These are phyloP conservation scores for Alectura lathami DNA, from an alignment of 2,113 vertebrate species.

Conservation along the genomic window DNA sequence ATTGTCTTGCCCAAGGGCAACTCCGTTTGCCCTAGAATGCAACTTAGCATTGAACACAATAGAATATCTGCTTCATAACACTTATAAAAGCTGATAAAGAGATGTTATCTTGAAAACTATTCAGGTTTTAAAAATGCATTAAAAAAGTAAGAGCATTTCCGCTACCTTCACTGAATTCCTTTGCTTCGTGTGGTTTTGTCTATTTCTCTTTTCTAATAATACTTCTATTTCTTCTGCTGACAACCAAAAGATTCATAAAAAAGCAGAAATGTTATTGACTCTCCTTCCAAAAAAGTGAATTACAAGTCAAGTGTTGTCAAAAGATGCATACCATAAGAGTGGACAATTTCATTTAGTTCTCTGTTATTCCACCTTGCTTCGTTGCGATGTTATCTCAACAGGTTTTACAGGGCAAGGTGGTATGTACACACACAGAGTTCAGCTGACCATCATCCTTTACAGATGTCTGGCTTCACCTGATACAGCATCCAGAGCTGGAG, in stretches of 20 bases:
- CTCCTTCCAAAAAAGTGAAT: background rate
- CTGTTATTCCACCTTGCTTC: background rate
- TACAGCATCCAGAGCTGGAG: background rate
- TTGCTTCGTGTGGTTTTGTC: background rate
- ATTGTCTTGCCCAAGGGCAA: conserved; percentile 60
- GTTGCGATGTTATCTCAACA: background rate
- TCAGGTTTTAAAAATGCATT: conserved; percentile 29
- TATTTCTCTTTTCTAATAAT: background rate
- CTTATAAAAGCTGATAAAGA: conserved; percentile 46
- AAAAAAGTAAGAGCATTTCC: background rate
- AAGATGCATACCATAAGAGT: background rate
- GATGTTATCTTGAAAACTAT: conserved; percentile 38
- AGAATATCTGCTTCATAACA: conserved; percentile 32
- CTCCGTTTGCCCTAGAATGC: conserved; percentile 43
- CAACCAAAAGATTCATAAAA: background rate
- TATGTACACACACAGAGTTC: background rate
- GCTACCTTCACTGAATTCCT: background rate
- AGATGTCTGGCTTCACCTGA: background rate
- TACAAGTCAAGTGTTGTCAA: background rate
- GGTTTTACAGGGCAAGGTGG: background rate
- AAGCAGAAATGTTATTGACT: background rate
- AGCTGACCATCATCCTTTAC: background rate
- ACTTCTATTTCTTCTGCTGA: background rate
- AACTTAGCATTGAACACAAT: conserved; percentile 4
- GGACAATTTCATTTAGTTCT: background rate